Evolutionary conservation across 1,140 invertebrate species (phyloP).

Genomic region (Heliothis subflexa): DNA sequence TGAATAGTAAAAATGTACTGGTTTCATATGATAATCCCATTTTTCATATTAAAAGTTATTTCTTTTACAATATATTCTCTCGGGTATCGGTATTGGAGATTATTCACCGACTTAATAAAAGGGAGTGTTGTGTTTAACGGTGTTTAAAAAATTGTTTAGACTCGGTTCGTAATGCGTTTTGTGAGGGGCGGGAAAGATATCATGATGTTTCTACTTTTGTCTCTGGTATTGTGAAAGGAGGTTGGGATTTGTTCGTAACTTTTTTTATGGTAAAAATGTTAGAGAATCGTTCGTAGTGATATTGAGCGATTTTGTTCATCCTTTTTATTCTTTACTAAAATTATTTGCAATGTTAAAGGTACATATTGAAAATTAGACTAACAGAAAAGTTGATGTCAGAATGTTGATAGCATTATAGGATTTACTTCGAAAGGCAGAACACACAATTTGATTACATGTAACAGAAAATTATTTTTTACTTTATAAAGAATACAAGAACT

Average conservation of each 20-base stretch:
- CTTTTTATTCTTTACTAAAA: too few species aligned
- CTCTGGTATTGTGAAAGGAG: background rate
- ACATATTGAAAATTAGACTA: too few species aligned
- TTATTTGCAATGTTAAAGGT: too few species aligned
- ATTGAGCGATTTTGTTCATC: too few species aligned
- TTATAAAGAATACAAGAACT: too few species aligned
- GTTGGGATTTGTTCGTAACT: background rate
- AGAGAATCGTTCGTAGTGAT: too few species aligned
- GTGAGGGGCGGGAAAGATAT: background rate
- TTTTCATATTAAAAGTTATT: conserved; percentile 84
- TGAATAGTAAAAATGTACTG: conserved; percentile 41
- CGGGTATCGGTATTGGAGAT: conserved; percentile 44
- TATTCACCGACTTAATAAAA: conserved; percentile 43
- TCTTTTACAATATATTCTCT: conserved; percentile 44
- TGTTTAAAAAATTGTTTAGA: conserved; percentile 45
- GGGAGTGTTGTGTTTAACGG: conserved; percentile 35
- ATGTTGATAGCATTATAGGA: too few species aligned
- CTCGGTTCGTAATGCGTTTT: background rate
- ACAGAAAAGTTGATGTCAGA: too few species aligned
- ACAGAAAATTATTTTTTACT: too few species aligned
- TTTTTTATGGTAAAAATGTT: too few species aligned
- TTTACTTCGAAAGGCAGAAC: too few species aligned
- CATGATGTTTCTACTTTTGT: conserved; percentile 24
- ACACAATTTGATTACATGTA: too few species aligned
- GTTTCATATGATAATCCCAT: conserved; percentile 80